Evolutionary conservation across 2,113 vertebrate genomes (phyloP), one percentile per base, ranked within the genome.

Genomic region (Nothocercus julius): DNA sequence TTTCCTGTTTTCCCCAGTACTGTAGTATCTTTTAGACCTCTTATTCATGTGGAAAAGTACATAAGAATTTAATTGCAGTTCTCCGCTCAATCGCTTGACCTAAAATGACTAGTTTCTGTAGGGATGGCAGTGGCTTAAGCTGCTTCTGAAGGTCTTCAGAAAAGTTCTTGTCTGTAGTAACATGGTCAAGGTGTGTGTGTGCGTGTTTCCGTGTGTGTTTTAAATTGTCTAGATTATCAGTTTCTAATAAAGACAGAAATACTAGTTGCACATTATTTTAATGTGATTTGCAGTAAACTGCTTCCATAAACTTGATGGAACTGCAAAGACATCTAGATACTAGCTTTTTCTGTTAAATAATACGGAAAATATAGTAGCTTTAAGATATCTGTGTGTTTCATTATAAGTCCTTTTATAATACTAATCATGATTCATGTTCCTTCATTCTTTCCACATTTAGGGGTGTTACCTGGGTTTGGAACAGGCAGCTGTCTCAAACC

Each of bases 361-460:
- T 24, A 0, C 15, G 93, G 73, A 62, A 68, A 90, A 47, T 86
- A 14, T 8, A 42, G 45, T 82, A 93, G 24, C 8, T 82, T 96
- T 82, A 61, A 75, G 40, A 68, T 94, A 45, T 12, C 42, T 69
- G 62, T 85, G 79, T 53, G 40, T 93, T 88, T 94, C 67, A 54
- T 85, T 97, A 72, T 24, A 92, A 87, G 88, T 90, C 69, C 49
- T 88, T 95, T 78, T 87, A 79, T 92, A 89, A 96, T 92, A 47
- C 94, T 94, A 89, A 94, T 95, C 87, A 68, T 81, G 89, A 93
- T 95, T 96, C 30, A 34, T 93, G 72, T 94, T 93, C 84, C 76
- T 30, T 97, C 95, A 95, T 97, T 97, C 84, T 96, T 97, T 95
- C 96, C 93, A 93, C 87, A 77, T 96, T 92, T 96, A 92, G 93